A percentile compares a stretch with the other conserved stretches of the same genome.
These are phyloP conservation scores for Meteorus sp. DNA, from an alignment of 1,140 invertebrate species.

Conservation along the genomic window DNA sequence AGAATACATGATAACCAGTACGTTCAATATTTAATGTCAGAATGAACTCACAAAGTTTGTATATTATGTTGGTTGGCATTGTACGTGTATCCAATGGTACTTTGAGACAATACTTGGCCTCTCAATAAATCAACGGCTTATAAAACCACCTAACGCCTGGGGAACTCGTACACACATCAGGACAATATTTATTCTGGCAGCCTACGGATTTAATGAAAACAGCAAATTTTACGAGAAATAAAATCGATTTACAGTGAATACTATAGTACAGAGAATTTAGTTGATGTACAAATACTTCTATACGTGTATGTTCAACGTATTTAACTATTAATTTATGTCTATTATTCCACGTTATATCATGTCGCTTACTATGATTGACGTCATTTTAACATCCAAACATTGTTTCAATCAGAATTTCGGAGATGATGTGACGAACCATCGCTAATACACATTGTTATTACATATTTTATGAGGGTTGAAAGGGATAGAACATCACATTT, in stretches of 20 bases:
- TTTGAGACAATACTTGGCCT: conserved; percentile 29
- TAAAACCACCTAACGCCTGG: conserved; percentile 20
- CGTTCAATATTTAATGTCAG: too few species aligned
- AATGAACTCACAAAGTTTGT: not conserved
- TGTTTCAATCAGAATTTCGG: too few species aligned
- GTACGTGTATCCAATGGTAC: not conserved
- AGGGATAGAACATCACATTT: too few species aligned
- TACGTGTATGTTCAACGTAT: not conserved
- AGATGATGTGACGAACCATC: too few species aligned
- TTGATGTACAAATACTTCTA: not conserved
- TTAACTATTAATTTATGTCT: too few species aligned
- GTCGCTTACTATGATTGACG: too few species aligned
- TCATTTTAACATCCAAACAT: too few species aligned
- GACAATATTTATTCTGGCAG: conserved; percentile 21
- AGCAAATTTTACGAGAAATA: conserved; percentile 30
- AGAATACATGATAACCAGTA: too few species aligned
- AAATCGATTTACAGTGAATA: conserved; percentile 25
- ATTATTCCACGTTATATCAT: too few species aligned
- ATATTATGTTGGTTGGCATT: conserved; percentile 3
- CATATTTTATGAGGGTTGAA: too few species aligned
- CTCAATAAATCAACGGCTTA: conserved; percentile 32
- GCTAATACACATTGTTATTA: too few species aligned
- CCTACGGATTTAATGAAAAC: conserved; percentile 29
- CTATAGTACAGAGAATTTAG: not conserved
- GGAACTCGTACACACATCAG: not conserved